Percentiles rank a stretch among this genome's conserved stretches.
phyloP scores from a whole-genome alignment of 2,113 vertebrate species.

The Emydura subglobosa region DNA sequence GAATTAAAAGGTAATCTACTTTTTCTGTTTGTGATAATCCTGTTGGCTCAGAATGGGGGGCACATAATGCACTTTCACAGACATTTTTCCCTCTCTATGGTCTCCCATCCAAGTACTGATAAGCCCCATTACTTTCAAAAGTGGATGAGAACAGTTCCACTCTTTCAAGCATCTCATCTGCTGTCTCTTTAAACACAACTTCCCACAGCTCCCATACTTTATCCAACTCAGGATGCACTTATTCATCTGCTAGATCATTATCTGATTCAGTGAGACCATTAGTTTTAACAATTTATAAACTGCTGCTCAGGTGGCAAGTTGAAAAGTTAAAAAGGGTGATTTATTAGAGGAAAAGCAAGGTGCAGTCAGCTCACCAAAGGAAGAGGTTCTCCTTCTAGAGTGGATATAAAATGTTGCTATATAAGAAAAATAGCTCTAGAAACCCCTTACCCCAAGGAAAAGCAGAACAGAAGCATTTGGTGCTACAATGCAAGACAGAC shows the following conservation, averaged over 20 bases:
- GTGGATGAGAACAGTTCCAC: not conserved
- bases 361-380: not conserved
- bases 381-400: not conserved
- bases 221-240: constrained; percentile 60
- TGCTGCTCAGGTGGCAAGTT: constrained; percentile 25
- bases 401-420: not conserved
- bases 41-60: not conserved
- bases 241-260: constrained; percentile 65
- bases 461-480: not conserved
- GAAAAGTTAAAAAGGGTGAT: accelerated
- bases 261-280: constrained; percentile 20
- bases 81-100: not conserved
- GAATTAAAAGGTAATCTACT: not conserved
- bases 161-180: constrained; percentile 41
- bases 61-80: constrained; percentile 17
- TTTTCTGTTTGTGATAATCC: constrained; percentile 16
- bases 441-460: not conserved
- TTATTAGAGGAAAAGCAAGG: not conserved
- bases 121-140: not conserved
- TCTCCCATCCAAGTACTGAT: not conserved
- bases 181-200: constrained; percentile 63
- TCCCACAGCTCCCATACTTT: constrained; percentile 55
- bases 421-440: not conserved
- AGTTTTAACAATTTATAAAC: constrained; percentile 27
- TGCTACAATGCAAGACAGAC: not conserved